A percentile compares a stretch with the other conserved stretches of the same genome.
Conservation (phyloP, 2,888 invertebrate species). For the Salpingus planirostris region DNA sequence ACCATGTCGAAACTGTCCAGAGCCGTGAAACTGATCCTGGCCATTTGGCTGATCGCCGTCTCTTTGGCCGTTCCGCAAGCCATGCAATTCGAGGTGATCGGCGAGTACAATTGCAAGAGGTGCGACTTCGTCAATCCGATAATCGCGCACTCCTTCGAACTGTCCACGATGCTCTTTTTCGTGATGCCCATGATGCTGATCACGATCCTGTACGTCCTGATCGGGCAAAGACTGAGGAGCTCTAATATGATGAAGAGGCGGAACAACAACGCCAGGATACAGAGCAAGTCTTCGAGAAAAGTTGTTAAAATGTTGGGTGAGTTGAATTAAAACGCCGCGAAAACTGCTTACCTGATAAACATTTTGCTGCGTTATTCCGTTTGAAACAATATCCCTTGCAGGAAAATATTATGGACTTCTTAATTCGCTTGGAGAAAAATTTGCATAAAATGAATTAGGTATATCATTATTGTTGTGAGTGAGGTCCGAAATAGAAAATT, state of each 20-base stretch:
- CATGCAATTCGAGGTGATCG: conserved; percentile 42
- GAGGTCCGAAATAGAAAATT: too few species aligned
- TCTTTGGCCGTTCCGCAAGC: conserved; percentile 67
- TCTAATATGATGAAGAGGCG: conserved; percentile 31
- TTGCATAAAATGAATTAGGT: too few species aligned
- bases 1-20: conserved; percentile 82
- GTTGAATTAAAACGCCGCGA: too few species aligned
- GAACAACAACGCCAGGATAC: conserved; percentile 19
- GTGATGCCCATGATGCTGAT: conserved; percentile 82
- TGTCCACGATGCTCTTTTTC: conserved; percentile 76
- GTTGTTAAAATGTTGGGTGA: conserved; percentile 14
- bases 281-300: conserved; percentile 17
- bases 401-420: too few species aligned
- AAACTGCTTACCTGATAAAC: too few species aligned
- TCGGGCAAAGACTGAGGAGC: conserved; percentile 63
- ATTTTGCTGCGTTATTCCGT: too few species aligned
- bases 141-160: conserved; percentile 62
- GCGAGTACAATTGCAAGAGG: conserved; percentile 34
- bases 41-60: conserved; percentile 73
- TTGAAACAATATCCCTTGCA: too few species aligned
- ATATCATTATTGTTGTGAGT: too few species aligned
- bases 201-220: conserved; percentile 69
- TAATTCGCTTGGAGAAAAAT: too few species aligned
- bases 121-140: conserved; percentile 25
- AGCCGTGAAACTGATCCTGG: conserved; percentile 69